Base-by-base conservation (phyloP, 64 coral and sea anemone genomes). In the Montipora sp. region DNA sequence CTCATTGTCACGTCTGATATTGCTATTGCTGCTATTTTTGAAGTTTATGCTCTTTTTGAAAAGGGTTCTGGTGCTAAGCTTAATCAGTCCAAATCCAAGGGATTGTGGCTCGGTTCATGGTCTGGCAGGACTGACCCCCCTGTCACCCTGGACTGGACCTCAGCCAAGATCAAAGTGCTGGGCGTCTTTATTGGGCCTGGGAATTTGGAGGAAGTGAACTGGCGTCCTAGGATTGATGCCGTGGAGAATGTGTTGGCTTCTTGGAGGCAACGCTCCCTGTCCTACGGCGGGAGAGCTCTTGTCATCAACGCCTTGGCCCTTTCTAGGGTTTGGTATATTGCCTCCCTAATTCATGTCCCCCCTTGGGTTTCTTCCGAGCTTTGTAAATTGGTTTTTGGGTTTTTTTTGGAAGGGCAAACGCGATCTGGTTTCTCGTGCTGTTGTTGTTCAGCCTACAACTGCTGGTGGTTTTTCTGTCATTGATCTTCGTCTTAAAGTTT, bases 391-490 rank as follows among this genome's bases (percentile, higher is more conserved):
- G 13, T 77, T 7, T 77, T 63, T 57, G 0, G 47, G 0, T 90
- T 94, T 27, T 81, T 81, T 94, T 0, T 90, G 80, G 93, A 50
- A 24, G 0, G 87, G 80, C 3, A 90, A 90, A 14, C 55, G 69
- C 0, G 78, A 89, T 19, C 67, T 94, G 1, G 75, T 94, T 0
- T 51, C 92, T 18, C 77, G 71, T 8, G 2, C 4, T 0, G 51
- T 43, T 22, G 77, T 88, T 8, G 8, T 48, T 43, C 84, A 83
- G 51, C 86, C 78, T 13, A 8, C 24, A 9, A 5, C 73, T 15
- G 7, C 65, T 19, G 82, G 83, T 48, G 75, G 85, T 16, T 94
- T 68, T 43, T 70, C 51, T 47, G 58, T 83, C 3, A 70, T 90
- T 6, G 53, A 69, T 45, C 7, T 51, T 23, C 21, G 2, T 13